Conservation (phyloP, 2,797 vertebrate genomes). For the Pangasius mekongensis region DNA sequence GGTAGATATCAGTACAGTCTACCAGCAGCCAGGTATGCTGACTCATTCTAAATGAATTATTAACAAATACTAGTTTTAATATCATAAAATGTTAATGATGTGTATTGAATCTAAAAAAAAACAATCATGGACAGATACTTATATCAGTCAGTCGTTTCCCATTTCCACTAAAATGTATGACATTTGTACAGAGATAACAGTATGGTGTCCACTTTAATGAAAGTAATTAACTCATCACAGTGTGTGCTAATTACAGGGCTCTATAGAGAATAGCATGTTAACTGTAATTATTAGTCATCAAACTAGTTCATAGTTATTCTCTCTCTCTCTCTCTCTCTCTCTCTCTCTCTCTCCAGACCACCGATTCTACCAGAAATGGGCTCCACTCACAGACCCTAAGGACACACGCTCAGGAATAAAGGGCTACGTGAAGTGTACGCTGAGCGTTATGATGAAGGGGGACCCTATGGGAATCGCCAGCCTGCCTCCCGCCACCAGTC, state of each 20-base stretch:
- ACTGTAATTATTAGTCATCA: constrained; percentile 34
- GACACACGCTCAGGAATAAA: constrained; percentile 89
- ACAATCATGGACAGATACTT: neutral
- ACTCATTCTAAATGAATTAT: neutral
- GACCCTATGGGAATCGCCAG: constrained; percentile 75
- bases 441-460: constrained; percentile 83
- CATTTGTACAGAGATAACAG: constrained; percentile 25
- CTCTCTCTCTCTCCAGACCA: constrained; percentile 75
- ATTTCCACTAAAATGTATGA: constrained; percentile 34
- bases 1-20: constrained; percentile 86
- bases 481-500: constrained; percentile 68
- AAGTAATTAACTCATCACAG: constrained; percentile 33
- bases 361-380: constrained; percentile 94
- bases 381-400: constrained; percentile 86
- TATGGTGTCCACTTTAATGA: constrained; percentile 34
- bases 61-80: neutral
- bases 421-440: constrained; percentile 89
- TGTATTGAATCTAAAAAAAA: constrained; percentile 7
- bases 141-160: neutral
- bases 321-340: constrained; percentile 5
- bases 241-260: constrained; percentile 34
- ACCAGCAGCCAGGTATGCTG: constrained; percentile 86
- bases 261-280: neutral
- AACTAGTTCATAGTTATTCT: constrained; percentile 15
- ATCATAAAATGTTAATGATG: neutral